These are phyloP conservation scores for Drosophila subobscura DNA, from an alignment of 1,140 invertebrate species.

Conservation along the genomic window DNA sequence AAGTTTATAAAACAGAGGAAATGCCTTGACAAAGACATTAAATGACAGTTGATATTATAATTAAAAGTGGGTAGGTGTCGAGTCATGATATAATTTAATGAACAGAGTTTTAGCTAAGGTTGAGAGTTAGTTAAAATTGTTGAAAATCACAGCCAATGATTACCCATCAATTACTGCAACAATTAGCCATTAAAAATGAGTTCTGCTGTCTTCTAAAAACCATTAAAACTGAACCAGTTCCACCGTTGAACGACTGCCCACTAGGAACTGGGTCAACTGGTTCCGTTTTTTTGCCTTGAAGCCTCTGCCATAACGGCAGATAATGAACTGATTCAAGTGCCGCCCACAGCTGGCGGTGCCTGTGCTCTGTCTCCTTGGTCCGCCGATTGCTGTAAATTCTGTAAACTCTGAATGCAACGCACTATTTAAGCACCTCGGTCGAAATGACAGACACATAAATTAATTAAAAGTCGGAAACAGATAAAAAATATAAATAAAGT, in stretches of 20 bases:
- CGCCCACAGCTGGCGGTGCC: not conserved
- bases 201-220: too few relatives aligned
- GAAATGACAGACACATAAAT: slow-evolving; percentile 62
- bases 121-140: too few relatives aligned
- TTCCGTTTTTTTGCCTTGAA: not conserved
- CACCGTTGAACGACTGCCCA: too few relatives aligned
- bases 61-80: not conserved
- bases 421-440: slow-evolving; percentile 49
- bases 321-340: slow-evolving; percentile 10
- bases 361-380: not conserved
- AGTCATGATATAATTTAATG: too few relatives aligned
- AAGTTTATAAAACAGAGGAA: not conserved
- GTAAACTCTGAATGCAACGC: slow-evolving; percentile 28
- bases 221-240: too few relatives aligned
- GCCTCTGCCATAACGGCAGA: not conserved
- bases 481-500: slow-evolving; percentile 68
- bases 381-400: not conserved
- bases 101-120: too few relatives aligned
- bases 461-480: slow-evolving; percentile 79
- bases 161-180: too few relatives aligned
- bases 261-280: not conserved
- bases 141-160: too few relatives aligned
- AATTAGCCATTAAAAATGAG: too few relatives aligned
- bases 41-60: not conserved
- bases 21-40: not conserved